phyloP scores from a whole-genome alignment of 2,797 vertebrate species.

The Micromesistius poutassou region DNA sequence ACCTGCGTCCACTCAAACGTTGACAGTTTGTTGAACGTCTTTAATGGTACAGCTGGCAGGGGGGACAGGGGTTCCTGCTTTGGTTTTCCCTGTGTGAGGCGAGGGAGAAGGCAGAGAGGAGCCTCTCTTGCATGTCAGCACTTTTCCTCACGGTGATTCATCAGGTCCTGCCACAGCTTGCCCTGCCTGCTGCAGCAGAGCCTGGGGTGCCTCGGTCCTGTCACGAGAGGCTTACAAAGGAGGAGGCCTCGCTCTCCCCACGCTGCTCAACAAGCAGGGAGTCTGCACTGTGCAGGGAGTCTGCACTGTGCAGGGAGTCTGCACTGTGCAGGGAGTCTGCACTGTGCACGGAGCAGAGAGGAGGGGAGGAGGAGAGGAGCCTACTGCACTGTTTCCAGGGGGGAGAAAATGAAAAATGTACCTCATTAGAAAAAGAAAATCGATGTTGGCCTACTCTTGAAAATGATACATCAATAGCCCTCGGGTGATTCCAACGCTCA shows the following conservation, averaged over 20 bases:
- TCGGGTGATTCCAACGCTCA: background rate
- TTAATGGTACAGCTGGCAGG: slow-evolving; percentile 21
- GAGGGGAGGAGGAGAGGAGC: background rate
- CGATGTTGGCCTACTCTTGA: background rate
- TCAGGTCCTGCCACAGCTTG: slow-evolving; percentile 60
- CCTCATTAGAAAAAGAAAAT: background rate
- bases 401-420: background rate
- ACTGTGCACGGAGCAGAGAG: background rate
- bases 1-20: slow-evolving; percentile 28
- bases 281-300: background rate
- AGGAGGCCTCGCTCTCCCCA: background rate
- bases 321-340: background rate
- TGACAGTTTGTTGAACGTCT: slow-evolving; percentile 47
- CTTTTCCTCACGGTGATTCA: slow-evolving; percentile 63
- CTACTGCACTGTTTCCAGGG: background rate
- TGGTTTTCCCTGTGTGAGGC: slow-evolving; percentile 24
- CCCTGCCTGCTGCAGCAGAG: slow-evolving; percentile 39
- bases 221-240: slow-evolving; percentile 46
- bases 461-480: background rate
- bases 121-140: slow-evolving; percentile 55
- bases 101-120: slow-evolving; percentile 34
- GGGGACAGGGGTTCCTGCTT: slow-evolving; percentile 7
- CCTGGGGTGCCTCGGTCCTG: slow-evolving; percentile 51
- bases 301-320: background rate
- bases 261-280: background rate